A percentile compares a stretch with the other conserved stretches of the same genome.
These are phyloP conservation scores for Ammodytes dubius DNA, from an alignment of 2,113 vertebrate species.

Conservation along the genomic window DNA sequence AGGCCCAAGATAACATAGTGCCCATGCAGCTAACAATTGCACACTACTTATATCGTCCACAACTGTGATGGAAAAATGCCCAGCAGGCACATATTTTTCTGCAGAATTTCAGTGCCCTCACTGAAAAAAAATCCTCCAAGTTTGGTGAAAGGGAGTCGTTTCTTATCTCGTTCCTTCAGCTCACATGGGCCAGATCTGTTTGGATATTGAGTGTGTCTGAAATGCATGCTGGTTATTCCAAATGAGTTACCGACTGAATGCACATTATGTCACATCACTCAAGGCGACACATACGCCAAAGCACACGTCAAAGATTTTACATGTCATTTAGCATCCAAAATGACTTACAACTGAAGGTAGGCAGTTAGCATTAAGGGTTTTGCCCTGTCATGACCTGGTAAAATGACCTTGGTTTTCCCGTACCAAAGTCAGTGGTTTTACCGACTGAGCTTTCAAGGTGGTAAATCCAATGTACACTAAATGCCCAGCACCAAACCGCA, in stretches of 20 bases:
- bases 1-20: neutral
- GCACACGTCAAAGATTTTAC: too few relatives aligned
- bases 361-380: too few relatives aligned
- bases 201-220: constrained; percentile 1
- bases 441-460: too few relatives aligned
- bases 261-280: constrained; percentile 26
- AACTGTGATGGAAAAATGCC: neutral
- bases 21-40: neutral
- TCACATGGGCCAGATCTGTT: neutral
- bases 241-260: constrained; percentile 3
- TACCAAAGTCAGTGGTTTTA: too few relatives aligned
- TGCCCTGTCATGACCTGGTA: too few relatives aligned
- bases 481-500: neutral
- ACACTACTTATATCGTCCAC: neutral
- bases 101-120: neutral
- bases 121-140: neutral
- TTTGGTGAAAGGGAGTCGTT: neutral
- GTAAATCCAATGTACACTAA: neutral
- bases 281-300: constrained; percentile 11
- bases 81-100: neutral
- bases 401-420: too few relatives aligned
- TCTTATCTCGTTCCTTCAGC: neutral
- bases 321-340: too few relatives aligned
- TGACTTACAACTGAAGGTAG: too few relatives aligned
- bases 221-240: constrained; percentile 19